phyloP scores from a whole-genome alignment of 2,888 invertebrate species.

The Hirtodrosophila confusa region DNA sequence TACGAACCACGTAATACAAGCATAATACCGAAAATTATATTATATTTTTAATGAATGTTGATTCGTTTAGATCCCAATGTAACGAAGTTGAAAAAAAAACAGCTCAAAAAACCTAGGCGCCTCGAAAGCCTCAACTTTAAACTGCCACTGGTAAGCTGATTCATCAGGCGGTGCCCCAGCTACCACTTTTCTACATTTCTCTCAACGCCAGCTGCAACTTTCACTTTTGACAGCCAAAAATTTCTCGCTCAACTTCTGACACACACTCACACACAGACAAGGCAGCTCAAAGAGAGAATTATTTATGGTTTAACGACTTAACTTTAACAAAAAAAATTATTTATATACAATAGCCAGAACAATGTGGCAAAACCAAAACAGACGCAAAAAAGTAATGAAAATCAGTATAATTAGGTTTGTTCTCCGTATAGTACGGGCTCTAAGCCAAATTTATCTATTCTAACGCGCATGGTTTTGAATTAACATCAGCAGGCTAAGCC shows the following conservation, averaged over 20 bases:
- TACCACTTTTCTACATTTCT: constrained; percentile 67
- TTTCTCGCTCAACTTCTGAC: constrained; percentile 78
- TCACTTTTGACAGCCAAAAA: constrained; percentile 81
- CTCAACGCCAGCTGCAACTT: constrained; percentile 74
- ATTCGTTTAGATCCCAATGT: constrained; percentile 22
- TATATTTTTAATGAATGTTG: constrained; percentile 34
- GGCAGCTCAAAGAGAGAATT: constrained; percentile 67
- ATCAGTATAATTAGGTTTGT: constrained; percentile 65
- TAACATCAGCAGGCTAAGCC: too few relatives aligned
- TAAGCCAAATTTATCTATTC: too few relatives aligned
- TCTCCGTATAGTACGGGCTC: constrained; percentile 20
- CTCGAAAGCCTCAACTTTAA: constrained; percentile 55
- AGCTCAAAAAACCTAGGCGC: constrained; percentile 27
- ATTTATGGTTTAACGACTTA: constrained; percentile 74
- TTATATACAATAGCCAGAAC: constrained; percentile 29
- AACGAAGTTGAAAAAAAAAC: constrained; percentile 18
- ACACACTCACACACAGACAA: constrained; percentile 37
- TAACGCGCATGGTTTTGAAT: too few relatives aligned
- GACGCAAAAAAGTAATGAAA: constrained; percentile 58
- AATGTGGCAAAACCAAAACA: constrained; percentile 65
- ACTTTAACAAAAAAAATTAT: constrained; percentile 56
- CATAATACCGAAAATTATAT: constrained; percentile 48
- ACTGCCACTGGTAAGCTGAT: constrained; percentile 59
- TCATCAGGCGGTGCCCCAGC: constrained; percentile 58
- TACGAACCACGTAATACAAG: constrained; percentile 23